These are phyloP conservation scores for Typhlichthys eigenmanni DNA, from an alignment of 2,797 vertebrate genomes.

Conservation along the genomic window DNA sequence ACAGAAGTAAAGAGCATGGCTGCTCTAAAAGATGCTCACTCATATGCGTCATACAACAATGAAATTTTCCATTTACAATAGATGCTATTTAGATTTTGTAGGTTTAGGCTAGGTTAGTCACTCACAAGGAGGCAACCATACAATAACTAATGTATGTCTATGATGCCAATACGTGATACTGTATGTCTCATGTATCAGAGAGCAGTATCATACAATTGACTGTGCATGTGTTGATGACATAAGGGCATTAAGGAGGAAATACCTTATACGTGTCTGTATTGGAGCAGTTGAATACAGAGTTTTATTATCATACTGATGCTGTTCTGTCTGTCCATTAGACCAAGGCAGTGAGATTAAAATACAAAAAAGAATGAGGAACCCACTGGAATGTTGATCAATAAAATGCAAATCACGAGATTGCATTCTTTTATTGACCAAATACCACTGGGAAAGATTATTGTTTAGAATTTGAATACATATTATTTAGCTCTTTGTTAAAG, in stretches of 20 bases:
- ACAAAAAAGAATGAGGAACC: neutral
- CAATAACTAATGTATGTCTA: conserved; percentile 42
- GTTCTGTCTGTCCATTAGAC: conserved; percentile 16
- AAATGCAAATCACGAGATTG: no score
- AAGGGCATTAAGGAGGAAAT: no score
- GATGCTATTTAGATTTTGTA: conserved; percentile 18
- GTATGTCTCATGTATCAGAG: conserved; percentile 24
- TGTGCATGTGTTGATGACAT: conserved; percentile 10
- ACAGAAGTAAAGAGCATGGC: conserved; percentile 25
- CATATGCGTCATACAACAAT: conserved; percentile 28
- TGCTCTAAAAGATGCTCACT: conserved; percentile 34
- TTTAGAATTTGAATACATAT: no score
- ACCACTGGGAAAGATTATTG: no score
- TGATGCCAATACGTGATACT: conserved; percentile 30
- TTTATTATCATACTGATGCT: conserved; percentile 10
- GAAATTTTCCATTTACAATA: conserved; percentile 33
- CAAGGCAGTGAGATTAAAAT: neutral
- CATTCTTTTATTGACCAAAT: no score
- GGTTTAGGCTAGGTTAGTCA: conserved; percentile 17
- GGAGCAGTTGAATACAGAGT: conserved; percentile 29
- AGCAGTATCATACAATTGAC: conserved; percentile 10
- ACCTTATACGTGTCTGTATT: no score
- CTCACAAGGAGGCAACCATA: conserved; percentile 27
- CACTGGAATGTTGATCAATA: no score
- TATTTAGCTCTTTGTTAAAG: neutral